Evolutionary conservation across 2,888 invertebrate species (phyloP), one percentile per base, ranked within the genome.

Genomic region (Sphaerophoria taeniata): DNA sequence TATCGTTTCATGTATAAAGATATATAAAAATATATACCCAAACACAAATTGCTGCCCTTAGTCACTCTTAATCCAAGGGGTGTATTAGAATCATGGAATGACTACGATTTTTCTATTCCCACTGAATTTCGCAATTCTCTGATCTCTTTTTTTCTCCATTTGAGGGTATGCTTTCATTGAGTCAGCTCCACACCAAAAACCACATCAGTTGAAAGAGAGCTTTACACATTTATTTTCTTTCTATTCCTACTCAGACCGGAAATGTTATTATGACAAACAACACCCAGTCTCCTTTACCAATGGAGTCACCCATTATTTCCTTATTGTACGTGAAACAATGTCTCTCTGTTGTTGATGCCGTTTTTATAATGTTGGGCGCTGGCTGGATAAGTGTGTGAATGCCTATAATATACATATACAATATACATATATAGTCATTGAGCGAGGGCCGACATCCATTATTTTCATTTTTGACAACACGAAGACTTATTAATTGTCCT

Each of bases 381-480:
- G 73, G 31, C 24, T 24, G 24, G 24, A 1, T 24, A 24, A 24
- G 24, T 24, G 67, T 80, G 75, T 76, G 55, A 84, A 80, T 75
- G 71, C 60, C 72, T 49, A 45, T 24, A 24, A 24, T 24, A 24
- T 24, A 24, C 60, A 67, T n/a, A n/a, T n/a, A n/a, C n/a, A n/a
- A n/a, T n/a, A n/a, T n/a, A n/a, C n/a, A n/a, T n/a, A n/a, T n/a
- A n/a, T 43, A 80, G 72, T 55, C 43, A 43, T 7, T 34, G 67
- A 72, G 45, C 45, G 24, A 24, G 55, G 69, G 24, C 61, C 36
- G 43, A 61, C 80, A 69, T 56, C 61, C 58, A 79, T 74, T 84
- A 63, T 71, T 84, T 71, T 51, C 80, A 69, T 84, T 84, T 84
- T 80, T 80, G 84, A 84, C 72, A 71, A 45, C 55, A 67, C 55